Evolutionary conservation across 2,888 invertebrate genomes (phyloP).

Genomic region (Shargacucullia verbasci): DNA sequence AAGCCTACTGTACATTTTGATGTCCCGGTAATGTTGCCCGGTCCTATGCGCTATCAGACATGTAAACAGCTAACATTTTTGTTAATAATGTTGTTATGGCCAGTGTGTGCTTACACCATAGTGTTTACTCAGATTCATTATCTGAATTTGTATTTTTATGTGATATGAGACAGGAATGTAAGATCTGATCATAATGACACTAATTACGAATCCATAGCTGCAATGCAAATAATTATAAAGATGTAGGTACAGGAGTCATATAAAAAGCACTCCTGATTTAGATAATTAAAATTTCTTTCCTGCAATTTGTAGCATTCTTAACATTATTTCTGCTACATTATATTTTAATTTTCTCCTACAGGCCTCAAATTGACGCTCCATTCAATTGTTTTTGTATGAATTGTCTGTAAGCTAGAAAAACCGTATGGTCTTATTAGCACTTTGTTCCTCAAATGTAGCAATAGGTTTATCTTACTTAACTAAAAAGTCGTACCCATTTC

Average conservation of each 20-base stretch:
- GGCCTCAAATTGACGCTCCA: not conserved
- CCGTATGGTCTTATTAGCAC: constrained; percentile 19
- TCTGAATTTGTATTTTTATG: constrained; percentile 43
- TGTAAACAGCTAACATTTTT: constrained; percentile 39
- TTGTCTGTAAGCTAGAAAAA: constrained; percentile 13
- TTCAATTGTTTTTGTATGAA: not conserved
- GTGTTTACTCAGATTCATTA: constrained; percentile 26
- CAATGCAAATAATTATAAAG: constrained; percentile 57
- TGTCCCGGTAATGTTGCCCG: too few species aligned
- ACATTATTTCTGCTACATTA: too few species aligned
- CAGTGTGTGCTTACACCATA: constrained; percentile 43
- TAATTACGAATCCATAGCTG: constrained; percentile 42
- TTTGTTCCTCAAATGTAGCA: constrained; percentile 17
- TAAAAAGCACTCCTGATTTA: constrained; percentile 52
- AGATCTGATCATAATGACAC: constrained; percentile 48
- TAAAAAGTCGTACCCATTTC: constrained; percentile 2
- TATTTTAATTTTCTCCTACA: constrained; percentile 4
- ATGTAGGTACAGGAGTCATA: constrained; percentile 52
- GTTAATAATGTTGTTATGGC: constrained; percentile 37
- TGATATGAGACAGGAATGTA: constrained; percentile 38
- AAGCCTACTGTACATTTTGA: too few species aligned
- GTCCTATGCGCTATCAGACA: not conserved
- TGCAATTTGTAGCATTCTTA: too few species aligned
- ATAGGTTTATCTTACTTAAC: constrained; percentile 21
- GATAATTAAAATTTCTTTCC: constrained; percentile 37